Percentiles rank a stretch among this genome's conserved stretches.
These are phyloP conservation scores for Steatocranus sp. DNA, from an alignment of 2,797 vertebrate species.

Conservation along the genomic window DNA sequence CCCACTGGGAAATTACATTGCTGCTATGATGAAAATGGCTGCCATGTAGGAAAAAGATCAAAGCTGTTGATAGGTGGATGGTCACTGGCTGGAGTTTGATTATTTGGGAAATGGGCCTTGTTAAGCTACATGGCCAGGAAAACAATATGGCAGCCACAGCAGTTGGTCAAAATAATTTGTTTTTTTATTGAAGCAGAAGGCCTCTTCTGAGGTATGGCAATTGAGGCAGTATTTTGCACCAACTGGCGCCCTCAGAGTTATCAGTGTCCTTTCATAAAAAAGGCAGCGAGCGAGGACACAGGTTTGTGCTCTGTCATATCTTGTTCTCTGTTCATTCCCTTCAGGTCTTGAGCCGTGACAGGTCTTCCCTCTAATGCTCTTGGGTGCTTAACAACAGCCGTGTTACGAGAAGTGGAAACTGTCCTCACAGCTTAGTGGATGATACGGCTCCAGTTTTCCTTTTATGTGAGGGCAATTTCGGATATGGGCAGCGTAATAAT, in stretches of 20 bases:
- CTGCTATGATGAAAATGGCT: constrained; percentile 69
- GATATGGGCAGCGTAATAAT: constrained; percentile 62
- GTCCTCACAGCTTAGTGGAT: constrained; percentile 59
- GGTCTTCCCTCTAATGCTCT: constrained; percentile 62
- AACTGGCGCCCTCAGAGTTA: constrained; percentile 47
- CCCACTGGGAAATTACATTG: constrained; percentile 73
- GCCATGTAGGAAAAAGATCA: constrained; percentile 64
- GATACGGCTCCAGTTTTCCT: constrained; percentile 46
- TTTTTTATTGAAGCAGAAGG: constrained; percentile 61
- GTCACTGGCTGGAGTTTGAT: constrained; percentile 61
- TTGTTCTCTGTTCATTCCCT: constrained; percentile 52
- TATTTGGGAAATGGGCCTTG: constrained; percentile 64
- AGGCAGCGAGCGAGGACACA: constrained; percentile 47
- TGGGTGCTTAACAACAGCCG: constrained; percentile 60
- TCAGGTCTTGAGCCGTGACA: constrained; percentile 59
- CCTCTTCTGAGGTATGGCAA: constrained; percentile 36
- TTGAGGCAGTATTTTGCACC: constrained; percentile 33
- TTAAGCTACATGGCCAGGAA: constrained; percentile 42
- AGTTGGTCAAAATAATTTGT: constrained; percentile 57
- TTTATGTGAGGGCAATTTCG: constrained; percentile 56
- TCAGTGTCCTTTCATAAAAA: constrained; percentile 48
- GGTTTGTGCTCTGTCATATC: constrained; percentile 64
- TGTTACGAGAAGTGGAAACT: constrained; percentile 49
- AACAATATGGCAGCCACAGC: constrained; percentile 44
- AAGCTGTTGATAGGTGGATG: constrained; percentile 61